phyloP scores from a whole-genome alignment of 2,797 vertebrate genomes.

The Natrix natrix region DNA sequence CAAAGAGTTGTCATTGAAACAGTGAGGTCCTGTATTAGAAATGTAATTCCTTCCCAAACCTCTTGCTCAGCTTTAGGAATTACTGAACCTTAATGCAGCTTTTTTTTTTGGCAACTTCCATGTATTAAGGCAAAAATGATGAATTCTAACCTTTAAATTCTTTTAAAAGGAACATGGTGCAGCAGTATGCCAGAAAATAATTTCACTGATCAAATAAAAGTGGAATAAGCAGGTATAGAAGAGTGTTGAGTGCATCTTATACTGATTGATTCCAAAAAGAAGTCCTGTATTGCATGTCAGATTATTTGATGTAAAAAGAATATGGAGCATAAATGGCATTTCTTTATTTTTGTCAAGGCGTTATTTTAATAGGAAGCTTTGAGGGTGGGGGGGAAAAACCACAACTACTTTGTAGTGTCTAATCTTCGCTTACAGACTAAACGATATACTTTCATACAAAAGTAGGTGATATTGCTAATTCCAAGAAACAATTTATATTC shows the following conservation, averaged over 20 bases:
- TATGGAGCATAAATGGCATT: constrained; percentile 31
- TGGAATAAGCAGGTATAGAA: not conserved
- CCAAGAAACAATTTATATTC: constrained; percentile 1
- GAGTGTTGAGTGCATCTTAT: constrained; percentile 22
- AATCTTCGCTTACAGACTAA: constrained; percentile 4
- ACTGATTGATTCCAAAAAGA: constrained; percentile 30
- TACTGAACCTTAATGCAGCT: constrained; percentile 34
- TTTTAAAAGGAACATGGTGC: constrained; percentile 11
- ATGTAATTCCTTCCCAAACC: constrained; percentile 47
- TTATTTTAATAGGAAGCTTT: constrained; percentile 15
- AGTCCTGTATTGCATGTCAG: constrained; percentile 43
- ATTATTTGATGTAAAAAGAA: constrained; percentile 35
- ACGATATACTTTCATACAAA: not conserved
- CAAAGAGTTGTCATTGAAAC: constrained; percentile 47
- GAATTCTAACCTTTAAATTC: constrained; percentile 20
- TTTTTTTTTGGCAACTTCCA: constrained; percentile 18
- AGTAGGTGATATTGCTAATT: constrained; percentile 1
- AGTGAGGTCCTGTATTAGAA: constrained; percentile 29
- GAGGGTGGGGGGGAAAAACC: not conserved
- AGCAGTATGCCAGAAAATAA: constrained; percentile 36
- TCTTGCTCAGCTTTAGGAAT: constrained; percentile 46
- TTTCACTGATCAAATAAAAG: constrained; percentile 26
- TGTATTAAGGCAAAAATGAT: constrained; percentile 32
- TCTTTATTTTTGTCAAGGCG: not conserved
- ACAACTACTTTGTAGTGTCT: not conserved